These are phyloP conservation scores for Eristalis tenax DNA, from an alignment of 2,888 invertebrate genomes.

Conservation along the genomic window DNA sequence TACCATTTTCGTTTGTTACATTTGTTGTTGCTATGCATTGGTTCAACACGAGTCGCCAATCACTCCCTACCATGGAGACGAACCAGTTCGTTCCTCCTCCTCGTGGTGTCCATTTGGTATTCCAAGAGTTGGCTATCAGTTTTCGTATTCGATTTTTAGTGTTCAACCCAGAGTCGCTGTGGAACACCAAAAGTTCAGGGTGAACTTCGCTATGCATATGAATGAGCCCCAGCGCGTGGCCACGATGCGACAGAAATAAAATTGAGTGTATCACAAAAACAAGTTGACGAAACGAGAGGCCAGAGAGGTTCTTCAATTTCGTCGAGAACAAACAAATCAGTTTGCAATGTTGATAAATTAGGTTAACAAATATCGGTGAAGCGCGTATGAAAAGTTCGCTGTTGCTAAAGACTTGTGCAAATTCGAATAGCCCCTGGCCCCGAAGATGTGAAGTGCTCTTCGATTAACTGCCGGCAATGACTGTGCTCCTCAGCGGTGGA, in stretches of 20 bases:
- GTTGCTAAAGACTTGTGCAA: conserved; percentile 21
- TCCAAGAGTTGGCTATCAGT: conserved; percentile 11
- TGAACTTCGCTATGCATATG: conserved; percentile 43
- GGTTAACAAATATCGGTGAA: conserved; percentile 14
- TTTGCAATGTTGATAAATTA: conserved; percentile 17
- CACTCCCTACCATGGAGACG: background rate
- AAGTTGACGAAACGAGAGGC: background rate
- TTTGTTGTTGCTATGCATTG: background rate
- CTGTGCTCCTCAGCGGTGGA: conserved; percentile 6
- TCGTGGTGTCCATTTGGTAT: conserved; percentile 1
- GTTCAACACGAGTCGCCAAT: background rate
- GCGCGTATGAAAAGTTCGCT: conserved; percentile 1
- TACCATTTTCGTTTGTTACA: conserved; percentile 5
- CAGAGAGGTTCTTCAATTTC: conserved; percentile 1
- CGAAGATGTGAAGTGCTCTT: background rate
- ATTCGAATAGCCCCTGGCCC: background rate
- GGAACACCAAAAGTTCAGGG: conserved; percentile 38
- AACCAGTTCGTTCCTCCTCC: background rate
- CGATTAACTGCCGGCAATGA: conserved; percentile 9
- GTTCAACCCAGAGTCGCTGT: background rate
- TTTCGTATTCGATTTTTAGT: conserved; percentile 5
- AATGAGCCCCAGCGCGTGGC: conserved; percentile 31
- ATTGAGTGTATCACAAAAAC: background rate
- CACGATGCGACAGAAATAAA: conserved; percentile 20
- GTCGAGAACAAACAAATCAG: conserved; percentile 1